These are phyloP conservation scores for Castor canadensis DNA, from an alignment of 2,113 vertebrate species.

Conservation along the genomic window DNA sequence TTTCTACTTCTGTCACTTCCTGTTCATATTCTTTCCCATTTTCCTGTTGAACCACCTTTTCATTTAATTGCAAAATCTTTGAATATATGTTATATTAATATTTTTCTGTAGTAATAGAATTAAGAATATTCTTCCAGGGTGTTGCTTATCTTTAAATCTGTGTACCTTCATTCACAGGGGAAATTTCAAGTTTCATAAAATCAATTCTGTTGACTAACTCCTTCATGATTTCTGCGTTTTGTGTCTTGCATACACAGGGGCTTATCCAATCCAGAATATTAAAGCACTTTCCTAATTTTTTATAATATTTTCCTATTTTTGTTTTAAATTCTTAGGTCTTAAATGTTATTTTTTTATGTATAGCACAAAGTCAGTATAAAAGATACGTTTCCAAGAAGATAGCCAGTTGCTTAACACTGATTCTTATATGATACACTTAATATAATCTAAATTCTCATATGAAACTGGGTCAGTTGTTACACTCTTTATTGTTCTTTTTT, in stretches of 20 bases:
- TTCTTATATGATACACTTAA: neutral
- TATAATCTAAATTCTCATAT: neutral
- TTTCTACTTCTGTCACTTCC: conserved; percentile 17
- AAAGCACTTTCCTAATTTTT: conserved; percentile 9
- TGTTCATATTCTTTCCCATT: conserved; percentile 1
- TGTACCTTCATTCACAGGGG: neutral
- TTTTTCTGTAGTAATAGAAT: conserved; percentile 5
- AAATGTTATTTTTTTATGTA: neutral
- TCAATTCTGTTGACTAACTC: neutral
- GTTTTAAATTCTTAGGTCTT: neutral
- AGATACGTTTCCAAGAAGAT: neutral
- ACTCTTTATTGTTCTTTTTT: neutral
- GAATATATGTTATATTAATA: neutral
- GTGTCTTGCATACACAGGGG: neutral
- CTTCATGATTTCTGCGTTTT: neutral
- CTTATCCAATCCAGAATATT: neutral
- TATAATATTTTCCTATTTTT: neutral
- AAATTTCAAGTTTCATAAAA: conserved; percentile 27
- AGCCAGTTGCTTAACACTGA: neutral
- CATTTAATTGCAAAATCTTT: neutral
- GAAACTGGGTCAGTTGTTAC: neutral
- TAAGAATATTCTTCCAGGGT: neutral
- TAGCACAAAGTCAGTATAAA: neutral
- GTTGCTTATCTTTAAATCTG: neutral
- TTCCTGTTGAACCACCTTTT: neutral